Evolutionary conservation across 2,113 vertebrate genomes (phyloP), one percentile per base, ranked within the genome.

Genomic region (Microtus pennsylvanicus): DNA sequence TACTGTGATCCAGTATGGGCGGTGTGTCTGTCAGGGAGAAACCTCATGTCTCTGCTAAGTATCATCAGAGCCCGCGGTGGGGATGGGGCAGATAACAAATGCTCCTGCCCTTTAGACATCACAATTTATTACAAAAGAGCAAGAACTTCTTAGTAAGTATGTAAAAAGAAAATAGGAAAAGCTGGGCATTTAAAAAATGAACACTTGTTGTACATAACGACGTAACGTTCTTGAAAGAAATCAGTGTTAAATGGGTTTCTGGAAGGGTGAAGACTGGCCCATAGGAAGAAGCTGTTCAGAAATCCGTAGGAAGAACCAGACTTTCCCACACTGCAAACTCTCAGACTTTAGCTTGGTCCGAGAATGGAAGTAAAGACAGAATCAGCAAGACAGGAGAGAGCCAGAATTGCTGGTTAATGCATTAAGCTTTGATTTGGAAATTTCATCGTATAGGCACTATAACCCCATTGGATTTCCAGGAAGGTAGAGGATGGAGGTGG

Each of bases 361-460:
- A 70, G 3, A 42, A 42, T 26, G 38, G 9, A 38, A 14, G 22
- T 63, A 74, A 55, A 90, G 47, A 58, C 8, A 58, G 74, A 74
- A 45, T 50, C 2, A 0, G 33, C 38, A 17, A 47, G 80, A 28
- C 13, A 70, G 65, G 45, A 80, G 16, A 52, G 13, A 47, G 5
- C 19, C 42, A 52, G 33, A 63, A 28, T 75, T 74, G 16, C 11
- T 58, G 21, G 22, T 16, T 67, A 38, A n/a, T 58, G 50, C 14
- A 17, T 42, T 80, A 47, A n/a, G 22, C 22, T 33, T 70, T 86
- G 85, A 89, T 52, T 69, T 94, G 74, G 58, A 93, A 70, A 95
- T 94, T 94, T 85, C 80, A n/a, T 83, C 58, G 42, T 81, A 69
- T 58, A 50, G 55, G 9, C 13, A 90, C 70, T 33, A 65, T 17